These are phyloP conservation scores for Diorhabda elongata DNA, from an alignment of 1,140 invertebrate genomes.

Conservation along the genomic window DNA sequence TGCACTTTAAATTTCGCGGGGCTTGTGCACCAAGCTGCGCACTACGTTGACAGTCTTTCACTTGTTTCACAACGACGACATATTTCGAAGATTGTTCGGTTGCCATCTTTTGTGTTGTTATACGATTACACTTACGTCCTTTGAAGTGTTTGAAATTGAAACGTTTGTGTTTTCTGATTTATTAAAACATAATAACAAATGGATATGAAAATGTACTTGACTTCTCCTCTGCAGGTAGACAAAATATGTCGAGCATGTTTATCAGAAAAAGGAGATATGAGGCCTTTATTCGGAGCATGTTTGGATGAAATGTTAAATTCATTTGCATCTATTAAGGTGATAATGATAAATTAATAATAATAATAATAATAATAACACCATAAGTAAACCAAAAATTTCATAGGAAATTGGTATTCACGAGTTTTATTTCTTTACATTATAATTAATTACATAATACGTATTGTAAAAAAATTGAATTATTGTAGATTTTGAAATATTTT, in stretches of 20 bases:
- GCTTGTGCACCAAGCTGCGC: constrained; percentile 10
- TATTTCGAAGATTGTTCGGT: constrained; percentile 20
- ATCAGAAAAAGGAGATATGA: constrained; percentile 48
- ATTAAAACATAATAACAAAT: constrained; percentile 27
- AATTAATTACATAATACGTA: no score
- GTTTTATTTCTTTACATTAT: no score
- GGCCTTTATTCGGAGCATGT: constrained; percentile 48
- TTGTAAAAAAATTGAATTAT: no score
- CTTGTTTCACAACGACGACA: constrained; percentile 7
- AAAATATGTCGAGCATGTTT: constrained; percentile 49
- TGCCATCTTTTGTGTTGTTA: constrained; percentile 11
- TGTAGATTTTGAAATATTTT: no score
- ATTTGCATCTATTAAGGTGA: constrained; percentile 47
- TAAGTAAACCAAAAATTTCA: no score
- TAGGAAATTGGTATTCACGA: no score
- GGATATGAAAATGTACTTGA: constrained; percentile 45
- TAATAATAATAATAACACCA: no score
- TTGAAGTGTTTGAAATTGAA: constrained; percentile 5
- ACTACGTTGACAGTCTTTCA: constrained; percentile 12
- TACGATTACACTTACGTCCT: constrained; percentile 23
- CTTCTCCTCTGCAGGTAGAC: constrained; percentile 44
- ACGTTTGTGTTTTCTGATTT: constrained; percentile 27
- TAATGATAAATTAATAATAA: background rate
- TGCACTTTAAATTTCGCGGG: no score
- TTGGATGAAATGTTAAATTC: constrained; percentile 48